Base-by-base conservation (phyloP, 2,888 invertebrate genomes). In the Adelphocoris suturalis region DNA sequence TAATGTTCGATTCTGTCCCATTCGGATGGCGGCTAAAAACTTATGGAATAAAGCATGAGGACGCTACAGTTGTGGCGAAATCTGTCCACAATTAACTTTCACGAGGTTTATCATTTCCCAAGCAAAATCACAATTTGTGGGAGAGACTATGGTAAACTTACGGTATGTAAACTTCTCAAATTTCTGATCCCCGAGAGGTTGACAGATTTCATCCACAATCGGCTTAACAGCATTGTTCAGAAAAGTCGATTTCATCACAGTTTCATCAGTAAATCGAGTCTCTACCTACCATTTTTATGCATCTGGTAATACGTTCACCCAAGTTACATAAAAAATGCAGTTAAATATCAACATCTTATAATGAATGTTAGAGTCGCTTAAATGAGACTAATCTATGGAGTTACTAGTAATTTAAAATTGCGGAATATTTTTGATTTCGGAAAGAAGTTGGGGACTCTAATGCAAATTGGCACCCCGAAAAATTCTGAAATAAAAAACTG, bases 161-260 rank as follows among this genome's bases (percentile, higher is more conserved):
- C 78, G 46, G 14, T 19, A n/a, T 78, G 78, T 9, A 78, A 78
- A 0, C 9, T 12, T 78, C 78, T 37, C 46, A 9, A 78, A 16
- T 68, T 11, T 9, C 68, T 47, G 78, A 46, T 16, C 16, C 78
- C 7, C 11, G 16, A 23, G 47, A 78, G 78, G 46, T 78, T 78
- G 37, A 78, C 0, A 46, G 19, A n/a, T 16, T 78, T 78, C 28
- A 37, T 78, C 37, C 28, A n/a, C n/a, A 78, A 13, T 14, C 37
- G 78, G 46, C 13, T 12, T 46, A 46, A 11, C 37, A 78, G 47
- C 78, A 78, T 78, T 37, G n/a, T 78, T 78, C n/a, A 2, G 78
- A 13, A 9, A 78, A 47, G 2, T 9, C 47, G 78, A 78, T 78
- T 46, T 78, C 78, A 78, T 47, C 37, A 78, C 78, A 78, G 46